Percentiles rank a stretch among this genome's conserved stretches.
Conservation (phyloP, 2,797 vertebrate genomes). For the Crenichthys baileyi region DNA sequence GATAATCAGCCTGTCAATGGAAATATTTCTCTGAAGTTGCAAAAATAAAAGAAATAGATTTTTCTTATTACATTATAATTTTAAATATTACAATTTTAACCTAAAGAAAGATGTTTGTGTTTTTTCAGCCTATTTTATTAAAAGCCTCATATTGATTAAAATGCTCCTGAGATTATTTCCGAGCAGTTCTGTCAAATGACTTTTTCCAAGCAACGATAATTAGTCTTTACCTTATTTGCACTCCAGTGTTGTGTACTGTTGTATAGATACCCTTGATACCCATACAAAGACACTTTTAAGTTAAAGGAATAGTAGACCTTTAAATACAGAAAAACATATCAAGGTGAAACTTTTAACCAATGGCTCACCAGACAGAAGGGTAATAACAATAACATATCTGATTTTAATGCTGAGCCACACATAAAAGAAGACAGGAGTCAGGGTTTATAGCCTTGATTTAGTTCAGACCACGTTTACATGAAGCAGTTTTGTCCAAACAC, state of each 20-base stretch:
- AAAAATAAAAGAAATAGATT: neutral
- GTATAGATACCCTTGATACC: neutral
- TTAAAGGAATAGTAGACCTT: conserved; percentile 6
- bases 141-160: neutral
- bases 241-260: neutral
- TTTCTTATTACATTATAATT: too few relatives aligned
- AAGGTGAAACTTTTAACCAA: conserved; percentile 5
- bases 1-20: neutral
- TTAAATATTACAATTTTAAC: neutral
- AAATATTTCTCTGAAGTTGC: neutral
- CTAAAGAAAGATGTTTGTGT: neutral
- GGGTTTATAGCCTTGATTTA: neutral
- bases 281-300: conserved; percentile 11
- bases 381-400: conserved; percentile 5
- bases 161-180: neutral
- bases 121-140: neutral
- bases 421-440: neutral
- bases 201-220: neutral
- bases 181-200: neutral
- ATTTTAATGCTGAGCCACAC: neutral
- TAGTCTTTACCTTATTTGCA: neutral
- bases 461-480: neutral
- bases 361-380: neutral
- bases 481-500: neutral
- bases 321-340: conserved; percentile 1